Conservation (phyloP, 2,797 vertebrate species). For the Hippoglossus hippoglossus region DNA sequence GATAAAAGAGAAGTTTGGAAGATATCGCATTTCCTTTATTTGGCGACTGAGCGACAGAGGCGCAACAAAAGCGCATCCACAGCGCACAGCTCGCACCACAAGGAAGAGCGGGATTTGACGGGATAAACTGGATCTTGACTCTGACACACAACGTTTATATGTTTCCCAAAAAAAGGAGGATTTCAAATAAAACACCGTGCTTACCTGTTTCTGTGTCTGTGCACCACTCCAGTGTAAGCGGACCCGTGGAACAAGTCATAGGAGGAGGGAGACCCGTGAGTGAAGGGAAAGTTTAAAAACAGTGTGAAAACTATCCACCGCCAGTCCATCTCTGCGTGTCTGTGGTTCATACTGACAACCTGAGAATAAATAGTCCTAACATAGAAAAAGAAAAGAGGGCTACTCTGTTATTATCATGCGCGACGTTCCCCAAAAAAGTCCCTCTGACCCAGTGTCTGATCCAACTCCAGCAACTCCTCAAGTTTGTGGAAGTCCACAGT, state of each 20-base stretch:
- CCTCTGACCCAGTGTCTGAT: conserved; percentile 56
- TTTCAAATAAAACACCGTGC: not conserved
- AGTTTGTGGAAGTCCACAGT: conserved; percentile 76
- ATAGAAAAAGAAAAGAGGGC: not conserved
- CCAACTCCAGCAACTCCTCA: conserved; percentile 53
- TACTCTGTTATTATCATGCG: conserved; percentile 30
- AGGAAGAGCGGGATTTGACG: not conserved
- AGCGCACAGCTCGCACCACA: conserved; percentile 16
- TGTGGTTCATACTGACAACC: conserved; percentile 51
- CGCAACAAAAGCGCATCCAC: conserved; percentile 37
- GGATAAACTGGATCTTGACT: too few species aligned
- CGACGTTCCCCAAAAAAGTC: conserved; percentile 41
- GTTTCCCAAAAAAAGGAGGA: too few species aligned
- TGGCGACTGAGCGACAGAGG: conserved; percentile 25
- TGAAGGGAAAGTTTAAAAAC: conserved; percentile 72
- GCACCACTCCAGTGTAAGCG: conserved; percentile 70
- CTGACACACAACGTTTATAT: too few species aligned
- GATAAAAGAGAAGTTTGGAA: conserved; percentile 25
- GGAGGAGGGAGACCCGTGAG: conserved; percentile 71
- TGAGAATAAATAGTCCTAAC: conserved; percentile 40
- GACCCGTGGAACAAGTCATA: conserved; percentile 77
- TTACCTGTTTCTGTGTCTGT: conserved; percentile 83
- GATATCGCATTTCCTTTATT: conserved; percentile 12
- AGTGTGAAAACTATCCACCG: conserved; percentile 70
- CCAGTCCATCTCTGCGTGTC: conserved; percentile 55